Percentiles rank a stretch among this genome's conserved stretches.
These are phyloP conservation scores for Anoncus sp. DNA, from an alignment of 2,888 invertebrate species.

Conservation along the genomic window DNA sequence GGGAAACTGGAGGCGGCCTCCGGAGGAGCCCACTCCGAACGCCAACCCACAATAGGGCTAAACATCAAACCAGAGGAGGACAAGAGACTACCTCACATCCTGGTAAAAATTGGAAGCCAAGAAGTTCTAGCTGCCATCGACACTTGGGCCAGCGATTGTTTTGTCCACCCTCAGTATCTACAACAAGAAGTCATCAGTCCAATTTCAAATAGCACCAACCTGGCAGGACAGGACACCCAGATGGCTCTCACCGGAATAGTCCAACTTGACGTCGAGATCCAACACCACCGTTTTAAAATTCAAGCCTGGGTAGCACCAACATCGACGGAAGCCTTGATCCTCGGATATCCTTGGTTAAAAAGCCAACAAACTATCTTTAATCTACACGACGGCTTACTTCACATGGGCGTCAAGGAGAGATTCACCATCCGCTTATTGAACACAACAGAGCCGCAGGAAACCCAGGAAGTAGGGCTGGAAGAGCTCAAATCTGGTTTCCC, in stretches of 20 bases:
- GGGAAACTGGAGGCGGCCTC: constrained; percentile 33
- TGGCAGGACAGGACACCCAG: background rate
- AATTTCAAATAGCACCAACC: background rate
- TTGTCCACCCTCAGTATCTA: constrained; percentile 10
- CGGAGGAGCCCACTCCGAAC: constrained; percentile 17
- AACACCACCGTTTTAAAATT: background rate
- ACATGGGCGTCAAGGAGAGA: too few relatives aligned
- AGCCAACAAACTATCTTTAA: background rate
- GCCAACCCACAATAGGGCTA: constrained; percentile 23
- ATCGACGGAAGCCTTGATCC: constrained; percentile 1
- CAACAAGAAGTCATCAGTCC: background rate
- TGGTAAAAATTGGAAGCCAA: background rate
- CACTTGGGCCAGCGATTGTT: constrained; percentile 14
- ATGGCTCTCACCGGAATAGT: constrained; percentile 12
- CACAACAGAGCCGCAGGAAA: too few relatives aligned
- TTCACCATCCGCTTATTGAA: too few relatives aligned
- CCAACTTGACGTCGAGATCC: background rate
- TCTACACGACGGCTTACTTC: too few relatives aligned
- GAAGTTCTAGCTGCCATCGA: constrained; percentile 17
- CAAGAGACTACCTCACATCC: constrained; percentile 20
- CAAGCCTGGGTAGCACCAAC: constrained; percentile 30
- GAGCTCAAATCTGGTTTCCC: too few relatives aligned
- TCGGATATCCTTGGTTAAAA: constrained; percentile 24
- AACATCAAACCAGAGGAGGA: background rate
- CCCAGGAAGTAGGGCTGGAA: too few relatives aligned